Evolutionary conservation across 2,888 invertebrate genomes (phyloP), one percentile per base, ranked within the genome.

Genomic region (Alitta virens): DNA sequence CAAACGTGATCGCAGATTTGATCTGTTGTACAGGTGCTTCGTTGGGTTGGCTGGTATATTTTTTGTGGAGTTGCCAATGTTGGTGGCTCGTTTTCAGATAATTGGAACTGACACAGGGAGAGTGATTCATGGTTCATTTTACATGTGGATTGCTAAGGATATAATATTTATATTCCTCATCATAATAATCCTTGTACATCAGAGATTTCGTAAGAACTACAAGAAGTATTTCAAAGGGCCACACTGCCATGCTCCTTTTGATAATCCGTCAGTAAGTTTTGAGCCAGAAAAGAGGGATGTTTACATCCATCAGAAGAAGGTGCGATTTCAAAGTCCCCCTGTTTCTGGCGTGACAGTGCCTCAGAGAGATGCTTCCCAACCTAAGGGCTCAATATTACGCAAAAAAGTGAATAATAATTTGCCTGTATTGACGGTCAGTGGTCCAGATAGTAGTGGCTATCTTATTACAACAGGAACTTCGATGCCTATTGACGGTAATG

Each of bases 241-340:
- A 38, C 27, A 56, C 5, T 57, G 58, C 2, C 38, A 52, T 18
- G 51, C 60, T 23, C 61, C 61, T 5, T 55, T 69, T n/a, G 71
- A 71, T 54, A 66, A 62, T 43, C 56, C 60, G 9, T 40, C 65
- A 38, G 63, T 63, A 16, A 51, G 64, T 55, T 70, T 70, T 43
- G 50, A 67, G 52, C 71, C 71, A 9, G 71, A 71, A 59, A 71
- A 71, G 57, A 52, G 71, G n/a, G 71, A 71, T 42, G 63, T 53
- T 9, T 71, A 71, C 60, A 71, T 71, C 24, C 40, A 27, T 7
- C 33, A 33, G 12, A 33, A 33, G 33, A 33, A 33, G 33, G 33
- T 33, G 33, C 33, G 33, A 5, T 33, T 33, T 12, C 33, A 33
- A 33, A 33, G 33, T 12, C 33, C 33, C 12, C 33, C 33, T 12